These are phyloP conservation scores for Perithous albicinctus DNA, from an alignment of 2,888 invertebrate species.

Conservation along the genomic window DNA sequence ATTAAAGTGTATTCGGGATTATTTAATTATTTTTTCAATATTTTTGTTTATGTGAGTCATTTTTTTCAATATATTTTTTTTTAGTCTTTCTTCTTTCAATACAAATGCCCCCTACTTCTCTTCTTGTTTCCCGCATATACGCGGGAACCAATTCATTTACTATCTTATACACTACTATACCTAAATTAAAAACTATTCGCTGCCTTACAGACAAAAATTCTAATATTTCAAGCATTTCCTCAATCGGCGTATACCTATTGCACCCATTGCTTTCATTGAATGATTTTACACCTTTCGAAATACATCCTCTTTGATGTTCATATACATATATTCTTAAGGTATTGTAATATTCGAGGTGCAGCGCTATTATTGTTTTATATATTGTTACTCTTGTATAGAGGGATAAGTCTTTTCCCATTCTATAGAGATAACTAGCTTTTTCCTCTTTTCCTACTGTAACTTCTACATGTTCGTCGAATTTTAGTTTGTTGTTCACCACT, in stretches of 20 bases:
- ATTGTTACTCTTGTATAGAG: slow-evolving; percentile 49
- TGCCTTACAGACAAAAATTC: slow-evolving; percentile 20
- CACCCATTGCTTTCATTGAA: slow-evolving; percentile 1
- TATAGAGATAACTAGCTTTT: slow-evolving; percentile 55
- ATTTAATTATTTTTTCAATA: too few relatives aligned
- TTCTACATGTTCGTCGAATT: slow-evolving; percentile 48
- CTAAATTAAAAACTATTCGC: slow-evolving; percentile 25
- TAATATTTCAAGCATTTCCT: slow-evolving; percentile 27
- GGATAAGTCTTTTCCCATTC: slow-evolving; percentile 49
- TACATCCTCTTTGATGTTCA: slow-evolving; percentile 44
- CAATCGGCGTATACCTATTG: neutral
- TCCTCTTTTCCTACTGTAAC: slow-evolving; percentile 53
- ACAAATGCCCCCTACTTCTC: slow-evolving; percentile 28
- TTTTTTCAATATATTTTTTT: too few relatives aligned
- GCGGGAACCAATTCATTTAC: slow-evolving; percentile 58
- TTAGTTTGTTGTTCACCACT: slow-evolving; percentile 47
- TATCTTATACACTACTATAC: slow-evolving; percentile 36
- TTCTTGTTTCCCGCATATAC: slow-evolving; percentile 48
- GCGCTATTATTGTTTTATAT: slow-evolving; percentile 1
- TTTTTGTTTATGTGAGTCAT: too few relatives aligned
- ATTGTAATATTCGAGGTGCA: slow-evolving; percentile 1
- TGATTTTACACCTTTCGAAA: slow-evolving; percentile 10
- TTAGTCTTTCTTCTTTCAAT: neutral
- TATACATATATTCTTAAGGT: slow-evolving; percentile 48
- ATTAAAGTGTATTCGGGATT: too few relatives aligned